phyloP scores from a whole-genome alignment of 2,888 invertebrate genomes.

The Protodeltote pygarga region DNA sequence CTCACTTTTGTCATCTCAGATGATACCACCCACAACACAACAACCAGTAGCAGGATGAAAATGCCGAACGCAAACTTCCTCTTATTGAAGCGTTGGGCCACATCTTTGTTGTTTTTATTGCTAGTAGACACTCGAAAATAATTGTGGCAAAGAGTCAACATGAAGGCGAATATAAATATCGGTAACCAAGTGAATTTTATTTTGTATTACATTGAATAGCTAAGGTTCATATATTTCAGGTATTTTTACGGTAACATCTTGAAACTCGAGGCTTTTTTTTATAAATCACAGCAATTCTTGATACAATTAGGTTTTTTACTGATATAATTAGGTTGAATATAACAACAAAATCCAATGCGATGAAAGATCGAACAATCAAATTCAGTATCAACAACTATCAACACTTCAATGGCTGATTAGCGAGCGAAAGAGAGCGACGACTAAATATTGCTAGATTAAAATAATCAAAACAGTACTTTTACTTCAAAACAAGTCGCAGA shows the following conservation, averaged over 20 bases:
- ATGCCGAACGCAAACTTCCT: slow-evolving; percentile 92
- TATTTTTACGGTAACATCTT: slow-evolving; percentile 30
- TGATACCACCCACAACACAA: slow-evolving; percentile 98
- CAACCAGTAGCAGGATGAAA: slow-evolving; percentile 95
- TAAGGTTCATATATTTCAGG: slow-evolving; percentile 45
- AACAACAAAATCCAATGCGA: slow-evolving; percentile 11
- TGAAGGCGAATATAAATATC: slow-evolving; percentile 62
- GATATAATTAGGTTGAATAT: background rate
- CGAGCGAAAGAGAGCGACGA: no score
- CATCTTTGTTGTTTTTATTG: slow-evolving; percentile 78
- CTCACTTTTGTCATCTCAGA: slow-evolving; percentile 97
- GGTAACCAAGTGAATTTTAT: slow-evolving; percentile 37
- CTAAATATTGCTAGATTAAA: slow-evolving; percentile 15
- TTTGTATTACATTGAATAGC: slow-evolving; percentile 38
- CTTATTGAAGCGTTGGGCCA: slow-evolving; percentile 69
- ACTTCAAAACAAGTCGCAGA: no score
- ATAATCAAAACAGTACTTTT: background rate
- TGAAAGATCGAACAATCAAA: slow-evolving; percentile 34
- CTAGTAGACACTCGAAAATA: slow-evolving; percentile 76
- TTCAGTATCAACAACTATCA: slow-evolving; percentile 39
- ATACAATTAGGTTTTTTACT: background rate
- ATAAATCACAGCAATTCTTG: background rate
- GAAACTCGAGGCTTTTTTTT: background rate
- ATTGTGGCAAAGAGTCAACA: slow-evolving; percentile 85
- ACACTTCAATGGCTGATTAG: slow-evolving; percentile 44